A percentile compares a stretch with the other conserved stretches of the same genome.
phyloP scores from a whole-genome alignment of 2,113 vertebrate genomes.

The Acrocephalus arundinaceus region DNA sequence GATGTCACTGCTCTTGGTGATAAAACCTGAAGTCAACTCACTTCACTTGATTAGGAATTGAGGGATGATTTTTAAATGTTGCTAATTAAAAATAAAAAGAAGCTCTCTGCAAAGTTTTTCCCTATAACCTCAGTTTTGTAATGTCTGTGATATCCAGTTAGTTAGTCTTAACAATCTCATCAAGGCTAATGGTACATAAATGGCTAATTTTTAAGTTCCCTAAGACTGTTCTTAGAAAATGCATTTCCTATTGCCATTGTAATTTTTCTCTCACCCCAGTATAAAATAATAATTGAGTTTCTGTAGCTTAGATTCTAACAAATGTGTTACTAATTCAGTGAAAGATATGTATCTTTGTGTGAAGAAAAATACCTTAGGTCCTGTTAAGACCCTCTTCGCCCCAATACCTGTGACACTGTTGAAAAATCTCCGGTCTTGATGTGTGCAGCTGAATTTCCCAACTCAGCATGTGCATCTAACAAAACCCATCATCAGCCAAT shows the following conservation, averaged over 20 bases:
- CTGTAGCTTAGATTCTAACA: background rate
- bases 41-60: background rate
- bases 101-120: background rate
- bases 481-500: slow-evolving; percentile 32
- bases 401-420: background rate
- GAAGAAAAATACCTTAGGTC: background rate
- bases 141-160: background rate
- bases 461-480: background rate
- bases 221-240: background rate
- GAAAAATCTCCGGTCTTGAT: background rate
- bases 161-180: background rate
- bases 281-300: background rate
- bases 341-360: background rate
- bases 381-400: background rate
- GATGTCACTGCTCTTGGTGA: background rate
- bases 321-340: background rate
- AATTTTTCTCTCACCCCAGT: background rate
- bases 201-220: background rate
- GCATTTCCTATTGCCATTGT: background rate
- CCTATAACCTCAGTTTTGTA: background rate
- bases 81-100: background rate
- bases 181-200: background rate
- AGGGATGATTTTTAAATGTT: background rate
- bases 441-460: background rate
- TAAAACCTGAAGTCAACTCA: background rate